phyloP scores from a whole-genome alignment of 2,797 vertebrate genomes.

The Scolopax rusticola region DNA sequence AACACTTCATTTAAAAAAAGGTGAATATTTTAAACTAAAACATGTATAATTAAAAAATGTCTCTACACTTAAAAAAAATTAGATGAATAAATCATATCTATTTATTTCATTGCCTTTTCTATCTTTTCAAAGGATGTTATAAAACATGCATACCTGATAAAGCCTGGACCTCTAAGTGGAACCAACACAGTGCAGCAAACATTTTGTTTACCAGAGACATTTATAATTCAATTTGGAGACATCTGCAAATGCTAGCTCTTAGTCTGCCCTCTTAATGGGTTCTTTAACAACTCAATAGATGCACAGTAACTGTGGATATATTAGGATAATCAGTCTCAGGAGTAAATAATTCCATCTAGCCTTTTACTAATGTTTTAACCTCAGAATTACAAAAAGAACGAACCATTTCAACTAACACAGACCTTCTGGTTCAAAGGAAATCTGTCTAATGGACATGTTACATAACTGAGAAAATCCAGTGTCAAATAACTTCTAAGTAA shows the following conservation, averaged over 20 bases:
- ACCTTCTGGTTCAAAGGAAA: background rate
- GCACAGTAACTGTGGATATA: slow-evolving; percentile 51
- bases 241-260: slow-evolving; percentile 70
- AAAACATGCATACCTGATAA: background rate
- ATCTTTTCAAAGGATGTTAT: background rate
- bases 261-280: slow-evolving; percentile 50
- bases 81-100: background rate
- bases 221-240: slow-evolving; percentile 71
- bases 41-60: background rate
- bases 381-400: background rate
- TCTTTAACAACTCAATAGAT: slow-evolving; percentile 67
- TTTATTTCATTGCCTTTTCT: background rate
- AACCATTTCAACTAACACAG: background rate
- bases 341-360: slow-evolving; percentile 38
- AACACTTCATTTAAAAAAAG: background rate
- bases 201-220: slow-evolving; percentile 38
- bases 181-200: background rate
- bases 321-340: slow-evolving; percentile 57
- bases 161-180: background rate
- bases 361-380: slow-evolving; percentile 37
- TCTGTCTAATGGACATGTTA: background rate
- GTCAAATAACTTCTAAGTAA: background rate
- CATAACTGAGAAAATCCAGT: background rate
- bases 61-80: background rate
- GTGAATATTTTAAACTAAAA: background rate